Evolutionary conservation across 2,888 invertebrate species (phyloP).

Genomic region (Drosophila subquinaria): DNA sequence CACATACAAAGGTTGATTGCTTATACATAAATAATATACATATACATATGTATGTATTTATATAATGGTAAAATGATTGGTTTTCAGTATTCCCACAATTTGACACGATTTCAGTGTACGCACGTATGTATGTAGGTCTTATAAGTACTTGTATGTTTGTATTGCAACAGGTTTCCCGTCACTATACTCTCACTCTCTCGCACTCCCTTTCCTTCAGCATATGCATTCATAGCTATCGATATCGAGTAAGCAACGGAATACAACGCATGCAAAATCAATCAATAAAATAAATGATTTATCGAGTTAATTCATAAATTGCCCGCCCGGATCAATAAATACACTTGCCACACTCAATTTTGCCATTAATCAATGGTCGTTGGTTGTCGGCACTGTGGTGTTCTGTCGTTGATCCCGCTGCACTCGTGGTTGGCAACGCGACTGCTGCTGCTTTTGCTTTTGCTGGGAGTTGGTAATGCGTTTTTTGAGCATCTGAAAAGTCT

Average conservation of each 20-base stretch:
- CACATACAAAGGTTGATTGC: conserved; percentile 57
- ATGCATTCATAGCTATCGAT: not conserved
- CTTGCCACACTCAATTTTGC: not conserved
- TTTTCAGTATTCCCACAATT: conserved; percentile 47
- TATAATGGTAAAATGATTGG: conserved; percentile 18
- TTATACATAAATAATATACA: conserved; percentile 29
- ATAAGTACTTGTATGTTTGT: conserved; percentile 29
- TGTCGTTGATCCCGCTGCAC: conserved; percentile 25
- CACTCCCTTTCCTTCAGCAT: not conserved
- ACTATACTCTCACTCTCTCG: conserved; percentile 5
- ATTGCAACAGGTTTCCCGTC: conserved; percentile 46
- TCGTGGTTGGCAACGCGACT: conserved; percentile 23
- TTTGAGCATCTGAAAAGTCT: conserved; percentile 90
- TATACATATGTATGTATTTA: conserved; percentile 22
- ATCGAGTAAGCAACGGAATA: conserved; percentile 17
- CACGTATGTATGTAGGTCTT: conserved; percentile 37
- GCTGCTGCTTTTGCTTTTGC: conserved; percentile 21
- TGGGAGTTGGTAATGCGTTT: conserved; percentile 88
- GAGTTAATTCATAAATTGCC: conserved; percentile 55
- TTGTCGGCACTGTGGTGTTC: not conserved
- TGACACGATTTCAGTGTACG: conserved; percentile 51
- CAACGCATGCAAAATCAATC: conserved; percentile 67
- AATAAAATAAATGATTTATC: conserved; percentile 44
- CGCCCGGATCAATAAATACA: conserved; percentile 12
- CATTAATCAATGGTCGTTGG: not conserved